phyloP scores from a whole-genome alignment of 2,888 invertebrate species.

The Macaria liturata region DNA sequence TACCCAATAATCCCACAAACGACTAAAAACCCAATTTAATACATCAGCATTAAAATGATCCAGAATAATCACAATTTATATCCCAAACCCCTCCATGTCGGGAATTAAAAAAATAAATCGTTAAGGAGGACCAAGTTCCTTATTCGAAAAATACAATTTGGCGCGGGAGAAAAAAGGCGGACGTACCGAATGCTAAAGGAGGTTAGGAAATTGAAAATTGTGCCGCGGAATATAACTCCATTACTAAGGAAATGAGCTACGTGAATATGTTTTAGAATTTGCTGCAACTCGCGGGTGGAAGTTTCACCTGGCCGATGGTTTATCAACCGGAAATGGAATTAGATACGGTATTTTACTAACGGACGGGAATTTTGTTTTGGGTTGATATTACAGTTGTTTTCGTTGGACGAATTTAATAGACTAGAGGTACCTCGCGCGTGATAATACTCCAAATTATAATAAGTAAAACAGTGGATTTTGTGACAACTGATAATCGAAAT shows the following conservation, averaged over 20 bases:
- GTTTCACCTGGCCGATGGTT: constrained; percentile 36
- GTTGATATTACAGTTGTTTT: too few relatives aligned
- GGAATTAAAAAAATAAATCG: constrained; percentile 34
- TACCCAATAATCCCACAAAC: neutral
- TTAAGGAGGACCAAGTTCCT: constrained; percentile 40
- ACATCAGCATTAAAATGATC: constrained; percentile 6
- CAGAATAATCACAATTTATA: constrained; percentile 21
- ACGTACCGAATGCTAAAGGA: constrained; percentile 64
- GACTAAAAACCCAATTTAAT: neutral
- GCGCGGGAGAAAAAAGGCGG: constrained; percentile 53
- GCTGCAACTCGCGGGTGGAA: constrained; percentile 41
- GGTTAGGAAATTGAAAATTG: constrained; percentile 81
- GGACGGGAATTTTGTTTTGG: neutral
- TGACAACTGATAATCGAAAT: too few relatives aligned
- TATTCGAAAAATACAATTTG: constrained; percentile 51
- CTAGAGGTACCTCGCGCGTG: too few relatives aligned
- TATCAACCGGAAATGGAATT: constrained; percentile 26
- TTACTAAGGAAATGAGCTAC: constrained; percentile 80
- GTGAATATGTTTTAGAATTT: constrained; percentile 74
- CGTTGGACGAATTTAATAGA: too few relatives aligned
- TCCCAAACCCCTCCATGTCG: constrained; percentile 14
- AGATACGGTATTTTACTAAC: constrained; percentile 6
- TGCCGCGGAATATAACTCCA: constrained; percentile 78
- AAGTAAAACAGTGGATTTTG: too few relatives aligned
- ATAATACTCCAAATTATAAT: too few relatives aligned